Base-by-base conservation (phyloP, 2,797 vertebrate species). In the Phalanger gymnotis region DNA sequence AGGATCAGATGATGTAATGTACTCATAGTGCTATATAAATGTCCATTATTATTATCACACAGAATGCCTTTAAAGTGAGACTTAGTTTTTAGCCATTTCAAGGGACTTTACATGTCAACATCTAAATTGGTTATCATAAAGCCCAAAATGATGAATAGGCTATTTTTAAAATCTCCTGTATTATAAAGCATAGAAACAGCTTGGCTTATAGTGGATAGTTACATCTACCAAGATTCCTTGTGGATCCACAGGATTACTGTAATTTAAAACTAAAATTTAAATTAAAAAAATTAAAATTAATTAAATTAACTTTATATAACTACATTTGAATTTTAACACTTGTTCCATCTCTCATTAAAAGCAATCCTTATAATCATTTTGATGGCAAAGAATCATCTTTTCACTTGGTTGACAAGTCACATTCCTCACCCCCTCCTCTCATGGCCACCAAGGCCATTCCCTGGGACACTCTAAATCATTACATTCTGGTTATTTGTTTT, bases 401-500 rank as follows among this genome's bases (percentile, higher is more conserved):
- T 73, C 34, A 81, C n/a, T 19, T 47, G 3, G 11, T 47, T 22
- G 66, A 47, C 3, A 47, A 47, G n/a, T 25, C 22, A 47, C 27
- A 9, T 47, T 81, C 40, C 40, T 81, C 40, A 81, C 10, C 9
- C 40, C 73, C 40, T 73, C n/a, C 47, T 47, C 3, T 47, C 73
- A 47, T 81, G 40, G 16, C 6, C 66, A 40, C 19, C 47, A 19
- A 47, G n/a, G n/a, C 9, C 61, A 47, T 47, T 2, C 16, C n/a
- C 66, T 40, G 6, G 22, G 2, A 9, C 1, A 27, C 22, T 81
- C 22, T 47, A 47, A 81, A 25, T 81, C 92, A 73, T 22, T 92
- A 61, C 92, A 91, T 53, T 14, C 57, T 91, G 81, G 92, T 91
- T 96, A 27, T 93, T 30, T 92, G 54, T 53, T 96, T 96, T 93